Conservation (phyloP, 2,113 vertebrate genomes). For the Phycodurus eques region DNA sequence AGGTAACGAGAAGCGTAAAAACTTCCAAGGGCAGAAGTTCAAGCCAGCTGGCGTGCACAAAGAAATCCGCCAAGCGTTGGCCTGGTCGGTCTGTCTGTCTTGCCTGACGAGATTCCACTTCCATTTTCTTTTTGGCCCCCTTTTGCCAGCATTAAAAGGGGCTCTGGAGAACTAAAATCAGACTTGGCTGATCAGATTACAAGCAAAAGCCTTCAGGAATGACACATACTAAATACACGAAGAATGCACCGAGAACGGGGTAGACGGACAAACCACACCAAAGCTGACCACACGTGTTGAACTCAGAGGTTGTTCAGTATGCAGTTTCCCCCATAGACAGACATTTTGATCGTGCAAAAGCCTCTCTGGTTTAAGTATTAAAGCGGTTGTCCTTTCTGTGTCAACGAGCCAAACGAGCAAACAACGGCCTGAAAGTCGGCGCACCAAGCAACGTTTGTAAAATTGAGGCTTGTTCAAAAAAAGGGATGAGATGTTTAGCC, state of each 20-base stretch:
- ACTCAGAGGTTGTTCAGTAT: neutral
- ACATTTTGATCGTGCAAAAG: neutral
- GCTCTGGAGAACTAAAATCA: neutral
- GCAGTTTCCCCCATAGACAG: neutral
- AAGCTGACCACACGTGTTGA: neutral
- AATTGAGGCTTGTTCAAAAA: neutral
- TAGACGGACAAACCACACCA: neutral
- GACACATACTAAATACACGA: slow-evolving; percentile 2
- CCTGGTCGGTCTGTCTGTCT: slow-evolving; percentile 26
- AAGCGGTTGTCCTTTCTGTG: neutral
- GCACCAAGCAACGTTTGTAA: neutral
- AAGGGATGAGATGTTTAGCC: no score
- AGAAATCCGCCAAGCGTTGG: slow-evolving; percentile 16
- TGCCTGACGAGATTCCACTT: slow-evolving; percentile 6
- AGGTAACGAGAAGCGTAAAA: slow-evolving; percentile 45
- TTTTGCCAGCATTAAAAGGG: neutral
- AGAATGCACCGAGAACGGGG: neutral
- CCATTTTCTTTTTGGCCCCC: neutral
- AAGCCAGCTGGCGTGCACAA: slow-evolving; percentile 56
- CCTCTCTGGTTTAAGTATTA: neutral
- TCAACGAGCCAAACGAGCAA: neutral
- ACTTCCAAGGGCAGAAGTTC: slow-evolving; percentile 33
- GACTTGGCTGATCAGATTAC: neutral
- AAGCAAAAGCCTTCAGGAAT: neutral
- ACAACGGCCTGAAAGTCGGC: neutral